Evolutionary conservation across 2,888 invertebrate species (phyloP), one percentile per base, ranked within the genome.

Genomic region (Xanthia togata): DNA sequence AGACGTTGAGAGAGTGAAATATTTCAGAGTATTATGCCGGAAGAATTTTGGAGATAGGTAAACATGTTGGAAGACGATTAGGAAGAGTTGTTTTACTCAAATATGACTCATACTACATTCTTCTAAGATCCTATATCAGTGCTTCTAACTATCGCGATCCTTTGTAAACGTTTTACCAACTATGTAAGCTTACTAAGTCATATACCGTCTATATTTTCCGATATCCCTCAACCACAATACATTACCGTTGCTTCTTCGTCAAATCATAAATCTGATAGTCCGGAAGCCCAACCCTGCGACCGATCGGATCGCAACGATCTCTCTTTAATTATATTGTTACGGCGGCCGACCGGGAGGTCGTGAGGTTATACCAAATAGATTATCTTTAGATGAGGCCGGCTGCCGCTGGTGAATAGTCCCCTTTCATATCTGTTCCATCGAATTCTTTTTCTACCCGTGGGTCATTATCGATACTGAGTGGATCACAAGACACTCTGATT

Each of bases 281-380:
- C 82, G 81, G 88, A 87, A 84, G 87, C 82, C 79, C 88, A 86
- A 74, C 88, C 89, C 88, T 89, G 88, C 79, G 83, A 80, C 77
- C 78, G 88, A 88, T 86, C 85, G 88, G 89, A 91, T 91, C 90
- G 88, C 86, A 87, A 84, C 92, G 94, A 95, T 95, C 95, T 95
- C 94, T 93, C 95, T 96, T 96, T 96, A 96, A 96, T 96, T 96
- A 96, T 96, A 96, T 96, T 96, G 96, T 96, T 95, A 95, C 94
- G 92, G 90, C 93, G 93, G 91, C 89, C 91, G 85, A 88, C 89
- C 90, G 90, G 92, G 94, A 94, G 96, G 96, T 96, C 96, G 96
- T 94, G 96, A 94, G 96, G 96, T 96, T 95, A 96, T 91, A 94
- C 94, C 93, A 96, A 96, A 96, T 95, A 96, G 96, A 96, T 96